These are phyloP conservation scores for Sclerurus mexicanus DNA, from an alignment of 2,113 vertebrate genomes.

Conservation along the genomic window DNA sequence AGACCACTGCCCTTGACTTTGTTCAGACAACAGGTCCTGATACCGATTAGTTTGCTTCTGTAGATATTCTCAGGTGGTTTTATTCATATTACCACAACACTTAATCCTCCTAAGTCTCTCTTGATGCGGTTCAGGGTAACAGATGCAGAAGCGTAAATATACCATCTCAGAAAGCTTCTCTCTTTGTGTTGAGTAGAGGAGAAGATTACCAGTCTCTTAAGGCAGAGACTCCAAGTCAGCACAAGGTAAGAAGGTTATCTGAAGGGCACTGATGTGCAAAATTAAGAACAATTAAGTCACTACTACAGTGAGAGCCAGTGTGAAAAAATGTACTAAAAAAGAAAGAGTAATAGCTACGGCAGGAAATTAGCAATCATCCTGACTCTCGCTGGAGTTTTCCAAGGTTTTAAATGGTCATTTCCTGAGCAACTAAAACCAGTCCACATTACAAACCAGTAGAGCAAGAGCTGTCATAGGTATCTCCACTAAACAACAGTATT, in stretches of 20 bases:
- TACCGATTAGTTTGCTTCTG: not conserved
- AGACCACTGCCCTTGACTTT: accelerated
- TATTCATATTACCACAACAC: not conserved
- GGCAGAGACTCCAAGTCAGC: not conserved
- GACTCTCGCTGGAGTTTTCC: not conserved
- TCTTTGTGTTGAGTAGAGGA: not conserved
- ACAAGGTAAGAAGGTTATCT: not conserved
- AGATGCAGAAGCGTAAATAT: not conserved
- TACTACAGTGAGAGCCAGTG: not conserved
- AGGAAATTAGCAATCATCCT: not conserved
- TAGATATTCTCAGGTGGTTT: not conserved
- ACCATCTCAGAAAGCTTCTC: not conserved
- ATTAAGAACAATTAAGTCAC: not conserved
- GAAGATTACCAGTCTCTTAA: not conserved
- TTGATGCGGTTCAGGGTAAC: not conserved
- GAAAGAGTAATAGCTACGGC: not conserved
- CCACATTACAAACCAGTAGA: not conserved
- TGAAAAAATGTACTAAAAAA: not conserved
- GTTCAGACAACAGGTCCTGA: not conserved
- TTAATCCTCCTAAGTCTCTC: not conserved
- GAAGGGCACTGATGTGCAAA: not conserved
- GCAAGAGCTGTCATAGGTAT: not conserved
- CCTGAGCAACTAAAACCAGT: not conserved
- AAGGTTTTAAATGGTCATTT: not conserved
- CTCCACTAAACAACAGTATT: not conserved